Conservation (phyloP, 2,888 invertebrate species). For the Herminia tarsipennalis region DNA sequence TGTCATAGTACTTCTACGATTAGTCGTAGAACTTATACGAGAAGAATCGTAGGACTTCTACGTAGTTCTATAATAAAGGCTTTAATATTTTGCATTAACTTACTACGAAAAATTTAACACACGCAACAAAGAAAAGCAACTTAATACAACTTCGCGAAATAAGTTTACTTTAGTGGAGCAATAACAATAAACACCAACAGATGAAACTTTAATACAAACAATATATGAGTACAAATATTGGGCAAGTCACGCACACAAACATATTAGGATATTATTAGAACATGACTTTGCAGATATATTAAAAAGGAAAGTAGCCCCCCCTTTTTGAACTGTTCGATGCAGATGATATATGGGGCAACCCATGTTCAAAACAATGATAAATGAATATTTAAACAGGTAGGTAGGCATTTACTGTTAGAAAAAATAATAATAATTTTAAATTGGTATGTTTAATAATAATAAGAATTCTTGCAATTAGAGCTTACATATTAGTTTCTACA, state of each 20-base stretch:
- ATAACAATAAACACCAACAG: not conserved
- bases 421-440: too few relatives aligned
- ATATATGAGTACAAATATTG: not conserved
- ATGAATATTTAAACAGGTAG: too few relatives aligned
- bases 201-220: not conserved
- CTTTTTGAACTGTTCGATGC: not conserved
- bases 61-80: too few relatives aligned
- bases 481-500: too few relatives aligned
- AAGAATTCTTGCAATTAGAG: too few relatives aligned
- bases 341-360: slow-evolving; percentile 1
- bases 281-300: not conserved
- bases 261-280: slow-evolving; percentile 1
- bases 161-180: not conserved
- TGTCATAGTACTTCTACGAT: too few relatives aligned
- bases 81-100: not conserved
- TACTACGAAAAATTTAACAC: not conserved
- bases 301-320: not conserved
- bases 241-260: slow-evolving; percentile 1
- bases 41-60: too few relatives aligned
- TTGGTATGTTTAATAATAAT: too few relatives aligned
- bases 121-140: not conserved
- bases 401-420: too few relatives aligned
- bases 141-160: not conserved
- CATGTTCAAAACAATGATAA: not conserved
- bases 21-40: not conserved